Evolutionary conservation across 2,797 vertebrate genomes (phyloP).

Genomic region (Paguma larvata): DNA sequence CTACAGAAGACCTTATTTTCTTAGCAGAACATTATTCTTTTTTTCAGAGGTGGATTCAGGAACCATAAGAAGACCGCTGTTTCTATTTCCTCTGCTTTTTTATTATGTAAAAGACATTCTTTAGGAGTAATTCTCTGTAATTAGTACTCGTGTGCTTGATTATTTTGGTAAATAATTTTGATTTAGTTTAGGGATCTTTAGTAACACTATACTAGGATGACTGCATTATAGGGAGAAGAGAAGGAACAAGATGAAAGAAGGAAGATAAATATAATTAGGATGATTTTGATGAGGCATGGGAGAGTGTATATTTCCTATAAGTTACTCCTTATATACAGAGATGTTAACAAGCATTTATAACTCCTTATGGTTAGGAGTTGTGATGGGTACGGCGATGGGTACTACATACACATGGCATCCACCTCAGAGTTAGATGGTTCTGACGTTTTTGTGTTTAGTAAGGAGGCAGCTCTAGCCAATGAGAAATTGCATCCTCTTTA

Average conservation of each 20-base stretch:
- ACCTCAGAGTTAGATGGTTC: neutral
- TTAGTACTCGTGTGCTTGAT: neutral
- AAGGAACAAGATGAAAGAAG: neutral
- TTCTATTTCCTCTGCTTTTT: neutral
- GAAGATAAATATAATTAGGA: neutral
- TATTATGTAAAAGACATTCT: neutral
- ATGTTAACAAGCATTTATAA: conserved; percentile 11
- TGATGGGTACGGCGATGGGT: neutral
- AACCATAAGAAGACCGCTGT: neutral
- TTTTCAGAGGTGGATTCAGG: neutral
- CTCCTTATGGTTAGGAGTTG: neutral
- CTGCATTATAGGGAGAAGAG: neutral
- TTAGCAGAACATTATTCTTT: neutral
- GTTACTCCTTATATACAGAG: neutral
- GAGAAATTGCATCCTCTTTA: conserved; percentile 26
- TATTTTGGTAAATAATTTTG: neutral
- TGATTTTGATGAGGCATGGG: neutral
- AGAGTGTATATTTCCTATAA: neutral
- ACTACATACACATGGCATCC: neutral
- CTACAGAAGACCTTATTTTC: neutral
- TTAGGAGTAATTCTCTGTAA: neutral
- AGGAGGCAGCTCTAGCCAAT: conserved; percentile 12
- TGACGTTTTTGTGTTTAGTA: conserved; percentile 41
- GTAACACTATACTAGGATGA: neutral
- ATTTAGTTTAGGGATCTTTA: conserved; percentile 40